Conservation (phyloP, 2,113 vertebrate genomes). For the Collichthys lucidus region DNA sequence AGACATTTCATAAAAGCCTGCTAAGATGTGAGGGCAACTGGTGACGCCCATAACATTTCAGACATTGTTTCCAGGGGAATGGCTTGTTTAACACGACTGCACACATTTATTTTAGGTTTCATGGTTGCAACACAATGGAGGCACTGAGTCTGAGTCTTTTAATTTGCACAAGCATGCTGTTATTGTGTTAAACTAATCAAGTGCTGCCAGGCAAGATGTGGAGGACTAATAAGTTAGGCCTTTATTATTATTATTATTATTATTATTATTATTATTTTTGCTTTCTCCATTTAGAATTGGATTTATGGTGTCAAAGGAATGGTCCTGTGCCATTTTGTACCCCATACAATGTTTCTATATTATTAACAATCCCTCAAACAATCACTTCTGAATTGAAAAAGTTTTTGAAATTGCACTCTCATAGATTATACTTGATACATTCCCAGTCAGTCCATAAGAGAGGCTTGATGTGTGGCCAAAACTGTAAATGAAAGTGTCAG, state of each 20-base stretch:
- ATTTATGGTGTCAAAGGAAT: constrained; percentile 31
- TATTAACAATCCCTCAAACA: constrained; percentile 50
- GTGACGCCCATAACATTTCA: neutral
- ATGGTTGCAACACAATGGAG: constrained; percentile 5
- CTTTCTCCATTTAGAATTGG: constrained; percentile 23
- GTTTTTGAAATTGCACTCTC: constrained; percentile 69
- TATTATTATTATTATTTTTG: neutral
- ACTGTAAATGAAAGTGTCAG: constrained; percentile 78
- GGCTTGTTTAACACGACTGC: constrained; percentile 1
- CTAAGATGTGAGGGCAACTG: constrained; percentile 14
- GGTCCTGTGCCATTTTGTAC: constrained; percentile 46
- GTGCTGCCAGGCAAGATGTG: constrained; percentile 18
- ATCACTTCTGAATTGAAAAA: constrained; percentile 39
- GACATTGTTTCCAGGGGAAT: constrained; percentile 15
- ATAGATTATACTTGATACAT: constrained; percentile 79
- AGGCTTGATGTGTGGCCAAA: constrained; percentile 75
- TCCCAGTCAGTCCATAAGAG: constrained; percentile 71
- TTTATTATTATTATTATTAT: constrained; percentile 24
- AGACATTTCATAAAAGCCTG: constrained; percentile 34
- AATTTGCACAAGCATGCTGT: constrained; percentile 55
- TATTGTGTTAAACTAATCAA: constrained; percentile 42
- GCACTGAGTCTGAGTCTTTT: constrained; percentile 30
- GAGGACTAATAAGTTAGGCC: constrained; percentile 6
- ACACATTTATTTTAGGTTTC: constrained; percentile 11
- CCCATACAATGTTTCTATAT: constrained; percentile 57